Conservation (phyloP, 2,888 invertebrate genomes). For the Cheilosia soror region DNA sequence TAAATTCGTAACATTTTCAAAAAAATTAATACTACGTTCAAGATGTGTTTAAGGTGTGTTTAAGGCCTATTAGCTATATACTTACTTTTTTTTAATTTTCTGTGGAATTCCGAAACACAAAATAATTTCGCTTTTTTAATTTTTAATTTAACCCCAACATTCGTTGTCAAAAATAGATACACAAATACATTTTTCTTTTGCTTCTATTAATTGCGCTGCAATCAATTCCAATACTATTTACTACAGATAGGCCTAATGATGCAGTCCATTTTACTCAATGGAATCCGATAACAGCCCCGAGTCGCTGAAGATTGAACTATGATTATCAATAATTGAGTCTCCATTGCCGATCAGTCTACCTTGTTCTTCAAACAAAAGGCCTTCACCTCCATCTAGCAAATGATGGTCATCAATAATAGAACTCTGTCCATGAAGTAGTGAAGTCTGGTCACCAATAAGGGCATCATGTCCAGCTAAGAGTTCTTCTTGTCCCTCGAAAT, state of each 20-base stretch:
- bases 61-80: too few relatives aligned
- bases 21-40: too few relatives aligned
- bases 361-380: conserved; percentile 12
- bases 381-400: not conserved
- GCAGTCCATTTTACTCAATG: conserved; percentile 15
- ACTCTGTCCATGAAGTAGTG: conserved; percentile 1
- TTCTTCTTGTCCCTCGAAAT: conserved; percentile 10
- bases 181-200: not conserved
- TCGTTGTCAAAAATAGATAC: too few relatives aligned
- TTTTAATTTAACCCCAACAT: too few relatives aligned
- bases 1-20: too few relatives aligned
- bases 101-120: too few relatives aligned
- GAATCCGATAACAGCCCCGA: not conserved
- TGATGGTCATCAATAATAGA: conserved; percentile 26
- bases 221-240: not conserved
- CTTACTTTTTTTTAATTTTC: too few relatives aligned
- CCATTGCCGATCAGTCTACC: conserved; percentile 10
- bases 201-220: conserved; percentile 1
- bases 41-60: too few relatives aligned
- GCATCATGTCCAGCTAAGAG: not conserved
- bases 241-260: not conserved
- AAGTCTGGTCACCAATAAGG: conserved; percentile 7
- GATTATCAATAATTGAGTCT: conserved; percentile 1
- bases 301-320: not conserved
- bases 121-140: too few relatives aligned